Conservation (phyloP, 2,113 vertebrate species). For the Lutjanus erythropterus region DNA sequence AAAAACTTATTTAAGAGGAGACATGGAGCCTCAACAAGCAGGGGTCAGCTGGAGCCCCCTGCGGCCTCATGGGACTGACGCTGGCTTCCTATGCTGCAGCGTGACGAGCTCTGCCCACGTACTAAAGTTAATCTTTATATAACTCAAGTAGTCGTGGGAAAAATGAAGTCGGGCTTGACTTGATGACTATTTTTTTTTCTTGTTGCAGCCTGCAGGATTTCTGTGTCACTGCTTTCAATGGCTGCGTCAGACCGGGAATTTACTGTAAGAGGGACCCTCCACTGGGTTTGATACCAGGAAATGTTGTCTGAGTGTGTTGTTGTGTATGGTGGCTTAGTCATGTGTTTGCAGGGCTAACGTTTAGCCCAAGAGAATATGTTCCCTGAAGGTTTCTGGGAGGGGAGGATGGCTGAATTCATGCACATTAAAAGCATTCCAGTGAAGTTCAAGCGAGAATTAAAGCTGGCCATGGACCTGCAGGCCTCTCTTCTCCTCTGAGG, state of each 20-base stretch:
- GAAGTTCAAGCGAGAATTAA: constrained; percentile 45
- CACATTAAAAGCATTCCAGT: constrained; percentile 60
- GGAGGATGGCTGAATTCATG: constrained; percentile 6
- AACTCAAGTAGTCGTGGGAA: constrained; percentile 83
- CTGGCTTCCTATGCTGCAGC: constrained; percentile 45
- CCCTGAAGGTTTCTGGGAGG: constrained; percentile 33
- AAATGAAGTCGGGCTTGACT: constrained; percentile 62
- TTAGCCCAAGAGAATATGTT: constrained; percentile 38
- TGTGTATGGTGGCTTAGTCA: not conserved
- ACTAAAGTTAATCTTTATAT: constrained; percentile 81
- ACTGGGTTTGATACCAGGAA: constrained; percentile 17
- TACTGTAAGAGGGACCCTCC: not conserved
- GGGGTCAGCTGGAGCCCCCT: constrained; percentile 68
- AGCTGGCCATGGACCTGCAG: constrained; percentile 37
- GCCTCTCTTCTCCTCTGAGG: constrained; percentile 24
- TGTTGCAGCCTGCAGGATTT: constrained; percentile 45
- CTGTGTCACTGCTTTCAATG: constrained; percentile 46
- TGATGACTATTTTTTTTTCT: constrained; percentile 26
- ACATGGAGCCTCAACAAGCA: constrained; percentile 31
- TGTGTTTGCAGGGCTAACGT: constrained; percentile 47
- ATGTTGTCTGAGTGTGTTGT: constrained; percentile 1
- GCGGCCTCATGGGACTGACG: constrained; percentile 46
- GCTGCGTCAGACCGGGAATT: constrained; percentile 37
- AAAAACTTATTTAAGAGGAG: constrained; percentile 1
- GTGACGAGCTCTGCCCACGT: constrained; percentile 69